These are phyloP conservation scores for Arothron firmamentum DNA, from an alignment of 2,113 vertebrate species.

Conservation along the genomic window DNA sequence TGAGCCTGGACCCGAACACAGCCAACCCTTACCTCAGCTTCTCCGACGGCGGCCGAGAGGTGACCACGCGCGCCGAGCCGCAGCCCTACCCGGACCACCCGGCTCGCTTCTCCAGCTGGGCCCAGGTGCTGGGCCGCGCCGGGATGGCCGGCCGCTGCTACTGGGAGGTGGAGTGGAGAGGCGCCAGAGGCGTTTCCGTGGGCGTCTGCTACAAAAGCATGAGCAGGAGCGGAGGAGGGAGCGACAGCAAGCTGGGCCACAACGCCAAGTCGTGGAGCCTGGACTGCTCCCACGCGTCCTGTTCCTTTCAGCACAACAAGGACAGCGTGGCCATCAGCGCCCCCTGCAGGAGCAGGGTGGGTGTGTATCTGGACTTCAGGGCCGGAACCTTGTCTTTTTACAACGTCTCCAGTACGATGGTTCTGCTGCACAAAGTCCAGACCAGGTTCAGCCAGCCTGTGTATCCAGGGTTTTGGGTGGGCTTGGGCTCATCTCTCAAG, in stretches of 20 bases:
- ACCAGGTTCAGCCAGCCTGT: constrained; percentile 75
- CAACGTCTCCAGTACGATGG: constrained; percentile 64
- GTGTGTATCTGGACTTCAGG: constrained; percentile 73
- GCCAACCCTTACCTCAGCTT: constrained; percentile 66
- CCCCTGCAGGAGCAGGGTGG: constrained; percentile 63
- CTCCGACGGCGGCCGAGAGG: constrained; percentile 39
- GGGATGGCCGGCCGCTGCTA: constrained; percentile 78
- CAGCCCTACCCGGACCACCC: constrained; percentile 60
- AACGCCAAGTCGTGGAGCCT: constrained; percentile 81
- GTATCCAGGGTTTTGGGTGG: constrained; percentile 80
- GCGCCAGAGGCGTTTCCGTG: constrained; percentile 67
- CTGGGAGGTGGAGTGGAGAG: constrained; percentile 78
- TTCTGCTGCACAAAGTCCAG: constrained; percentile 70
- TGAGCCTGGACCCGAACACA: constrained; percentile 66
- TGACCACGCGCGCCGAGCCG: constrained; percentile 44
- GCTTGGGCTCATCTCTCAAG: constrained; percentile 66
- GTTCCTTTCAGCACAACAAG: constrained; percentile 78
- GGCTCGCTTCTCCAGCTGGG: constrained; percentile 70
- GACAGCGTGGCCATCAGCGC: constrained; percentile 55
- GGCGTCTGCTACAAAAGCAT: constrained; percentile 76
- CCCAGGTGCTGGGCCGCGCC: constrained; percentile 74
- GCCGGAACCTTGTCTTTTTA: constrained; percentile 75
- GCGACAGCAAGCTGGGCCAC: constrained; percentile 75
- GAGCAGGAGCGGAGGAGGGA: constrained; percentile 66
- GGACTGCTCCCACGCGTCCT: constrained; percentile 65